phyloP scores from a whole-genome alignment of 2,888 invertebrate species.

The Glyphotaelius pellucidus region DNA sequence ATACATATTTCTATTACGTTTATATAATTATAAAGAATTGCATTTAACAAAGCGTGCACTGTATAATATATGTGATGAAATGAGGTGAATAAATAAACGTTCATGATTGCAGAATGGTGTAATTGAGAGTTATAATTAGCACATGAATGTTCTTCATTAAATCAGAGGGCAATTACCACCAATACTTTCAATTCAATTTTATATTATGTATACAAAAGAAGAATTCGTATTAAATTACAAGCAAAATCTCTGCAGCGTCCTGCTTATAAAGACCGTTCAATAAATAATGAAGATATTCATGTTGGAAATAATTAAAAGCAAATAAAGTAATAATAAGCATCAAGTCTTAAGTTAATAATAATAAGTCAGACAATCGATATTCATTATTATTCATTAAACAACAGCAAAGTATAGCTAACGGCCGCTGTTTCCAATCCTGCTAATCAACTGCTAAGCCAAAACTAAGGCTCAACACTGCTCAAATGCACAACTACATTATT shows the following conservation, averaged over 20 bases:
- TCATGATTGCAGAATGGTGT: neutral
- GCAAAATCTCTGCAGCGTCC: neutral
- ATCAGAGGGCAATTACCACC: neutral
- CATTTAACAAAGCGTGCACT: neutral
- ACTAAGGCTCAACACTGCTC: too few relatives aligned
- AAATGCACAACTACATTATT: too few relatives aligned
- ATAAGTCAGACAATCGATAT: neutral
- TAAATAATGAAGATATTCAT: constrained; percentile 13
- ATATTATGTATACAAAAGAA: neutral
- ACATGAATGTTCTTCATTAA: neutral
- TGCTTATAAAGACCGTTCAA: neutral
- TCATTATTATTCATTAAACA: neutral
- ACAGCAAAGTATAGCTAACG: neutral
- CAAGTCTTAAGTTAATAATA: neutral
- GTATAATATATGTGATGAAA: neutral
- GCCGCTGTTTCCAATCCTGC: too few relatives aligned
- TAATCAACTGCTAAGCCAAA: too few relatives aligned
- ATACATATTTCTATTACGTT: too few relatives aligned
- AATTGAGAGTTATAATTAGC: neutral
- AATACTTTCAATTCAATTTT: neutral
- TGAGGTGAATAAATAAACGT: neutral
- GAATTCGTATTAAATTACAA: neutral
- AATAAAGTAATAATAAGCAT: constrained; percentile 11
- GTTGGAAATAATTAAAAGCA: constrained; percentile 28
- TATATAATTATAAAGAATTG: neutral